phyloP scores from a whole-genome alignment of 2,888 invertebrate genomes.

The Aspidiotus destructor region DNA sequence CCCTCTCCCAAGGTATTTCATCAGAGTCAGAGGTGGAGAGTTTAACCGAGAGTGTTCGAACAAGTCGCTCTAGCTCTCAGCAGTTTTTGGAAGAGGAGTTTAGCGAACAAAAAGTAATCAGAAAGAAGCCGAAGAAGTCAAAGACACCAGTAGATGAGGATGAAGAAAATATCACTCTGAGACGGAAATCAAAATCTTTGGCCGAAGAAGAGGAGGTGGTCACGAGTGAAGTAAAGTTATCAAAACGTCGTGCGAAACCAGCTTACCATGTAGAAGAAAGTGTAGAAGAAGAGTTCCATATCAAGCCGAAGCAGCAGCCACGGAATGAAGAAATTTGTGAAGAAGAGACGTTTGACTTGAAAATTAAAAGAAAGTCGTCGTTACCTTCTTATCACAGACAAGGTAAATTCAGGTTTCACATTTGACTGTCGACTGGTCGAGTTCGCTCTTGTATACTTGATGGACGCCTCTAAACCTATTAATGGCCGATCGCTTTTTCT shows the following conservation, averaged over 20 bases:
- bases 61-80: conserved; percentile 16
- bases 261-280: conserved; percentile 53
- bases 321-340: conserved; percentile 45
- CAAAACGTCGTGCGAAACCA: conserved; percentile 39
- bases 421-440: too few relatives aligned
- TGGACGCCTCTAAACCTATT: background rate
- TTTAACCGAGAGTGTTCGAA: conserved; percentile 8
- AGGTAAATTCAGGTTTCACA: conserved; percentile 36
- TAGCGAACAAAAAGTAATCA: conserved; percentile 9
- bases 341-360: conserved; percentile 61
- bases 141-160: conserved; percentile 1
- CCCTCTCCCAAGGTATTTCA: background rate
- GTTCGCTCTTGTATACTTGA: background rate
- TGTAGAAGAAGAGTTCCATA: conserved; percentile 51
- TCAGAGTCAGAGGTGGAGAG: conserved; percentile 9
- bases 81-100: conserved; percentile 12
- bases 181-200: conserved; percentile 27
- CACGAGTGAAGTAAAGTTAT: conserved; percentile 20
- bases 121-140: conserved; percentile 8
- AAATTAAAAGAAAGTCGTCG: conserved; percentile 54
- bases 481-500: conserved; percentile 2
- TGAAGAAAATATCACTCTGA: conserved; percentile 8
- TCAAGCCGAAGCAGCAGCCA: conserved; percentile 40
- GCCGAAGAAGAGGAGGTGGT: conserved; percentile 1
- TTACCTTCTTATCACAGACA: conserved; percentile 38